These are phyloP conservation scores for Pseudachorutes palmiensis DNA, from an alignment of 1,140 invertebrate genomes.

Conservation along the genomic window DNA sequence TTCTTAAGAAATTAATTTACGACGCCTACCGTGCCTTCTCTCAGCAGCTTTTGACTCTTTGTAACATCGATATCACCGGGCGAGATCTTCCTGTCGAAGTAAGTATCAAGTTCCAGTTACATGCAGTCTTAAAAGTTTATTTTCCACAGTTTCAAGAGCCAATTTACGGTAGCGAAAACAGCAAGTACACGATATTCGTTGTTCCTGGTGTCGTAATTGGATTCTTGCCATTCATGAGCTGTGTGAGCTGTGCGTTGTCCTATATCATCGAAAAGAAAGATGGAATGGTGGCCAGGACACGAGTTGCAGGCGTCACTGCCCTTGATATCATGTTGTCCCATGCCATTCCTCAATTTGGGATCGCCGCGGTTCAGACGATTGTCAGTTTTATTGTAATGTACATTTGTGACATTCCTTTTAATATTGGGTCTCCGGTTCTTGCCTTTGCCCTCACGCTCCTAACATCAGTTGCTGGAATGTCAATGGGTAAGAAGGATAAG, in stretches of 20 bases:
- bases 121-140: neutral
- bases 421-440: neutral
- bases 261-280: conserved; percentile 13
- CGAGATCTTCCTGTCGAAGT: conserved; percentile 40
- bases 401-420: neutral
- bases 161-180: conserved; percentile 71
- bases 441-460: neutral
- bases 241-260: neutral
- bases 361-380: neutral
- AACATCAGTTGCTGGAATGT: conserved; percentile 14
- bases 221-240: neutral
- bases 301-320: neutral
- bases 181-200: neutral
- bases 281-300: neutral
- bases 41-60: conserved; percentile 42
- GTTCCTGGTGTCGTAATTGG: neutral
- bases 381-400: conserved; percentile 7
- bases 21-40: neutral
- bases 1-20: neutral
- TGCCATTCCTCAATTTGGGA: neutral
- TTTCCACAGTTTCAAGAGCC: conserved; percentile 61
- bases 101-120: conserved; percentile 2
- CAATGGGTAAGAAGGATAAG: neutral
- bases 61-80: conserved; percentile 50
- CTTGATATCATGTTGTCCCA: conserved; percentile 6